Conservation (phyloP, 2,888 invertebrate genomes). For the Mesochorus sp. region DNA sequence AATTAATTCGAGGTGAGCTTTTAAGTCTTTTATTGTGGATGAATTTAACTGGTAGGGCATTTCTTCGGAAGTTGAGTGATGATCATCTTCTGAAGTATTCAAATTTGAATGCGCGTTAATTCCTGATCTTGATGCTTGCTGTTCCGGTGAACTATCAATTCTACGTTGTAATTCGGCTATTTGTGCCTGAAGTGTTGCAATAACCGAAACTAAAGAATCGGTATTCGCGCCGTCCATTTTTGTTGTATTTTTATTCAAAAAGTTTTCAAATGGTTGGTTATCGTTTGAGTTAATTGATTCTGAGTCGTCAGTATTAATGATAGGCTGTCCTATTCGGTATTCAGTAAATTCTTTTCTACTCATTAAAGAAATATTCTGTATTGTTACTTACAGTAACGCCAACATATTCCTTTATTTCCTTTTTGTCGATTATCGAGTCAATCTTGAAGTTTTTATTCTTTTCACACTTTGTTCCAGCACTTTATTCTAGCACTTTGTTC, state of each 20-base stretch:
- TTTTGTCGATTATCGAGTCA: not conserved
- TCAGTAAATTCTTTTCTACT: not conserved
- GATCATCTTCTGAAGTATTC: not conserved
- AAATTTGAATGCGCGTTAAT: not conserved
- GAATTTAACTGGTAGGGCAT: not conserved
- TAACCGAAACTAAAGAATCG: not conserved
- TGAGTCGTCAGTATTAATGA: not conserved
- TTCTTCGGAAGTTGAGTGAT: not conserved
- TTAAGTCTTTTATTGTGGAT: not conserved
- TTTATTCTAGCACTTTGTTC: not conserved
- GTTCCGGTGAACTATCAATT: not conserved
- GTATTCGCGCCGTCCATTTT: not conserved
- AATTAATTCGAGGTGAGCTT: slow-evolving; percentile 13
- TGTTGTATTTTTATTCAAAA: not conserved
- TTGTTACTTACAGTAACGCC: not conserved
- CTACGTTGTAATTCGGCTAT: not conserved
- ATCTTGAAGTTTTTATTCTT: not conserved
- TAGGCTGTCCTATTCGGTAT: not conserved
- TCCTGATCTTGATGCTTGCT: too few species aligned
- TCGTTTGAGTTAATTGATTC: not conserved
- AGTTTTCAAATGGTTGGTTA: not conserved
- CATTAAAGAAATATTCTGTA: not conserved
- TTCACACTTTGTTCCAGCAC: not conserved
- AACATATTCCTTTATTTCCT: not conserved
- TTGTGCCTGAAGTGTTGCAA: not conserved